Evolutionary conservation across 2,113 vertebrate genomes (phyloP), one percentile per base, ranked within the genome.

Genomic region (Ia io): DNA sequence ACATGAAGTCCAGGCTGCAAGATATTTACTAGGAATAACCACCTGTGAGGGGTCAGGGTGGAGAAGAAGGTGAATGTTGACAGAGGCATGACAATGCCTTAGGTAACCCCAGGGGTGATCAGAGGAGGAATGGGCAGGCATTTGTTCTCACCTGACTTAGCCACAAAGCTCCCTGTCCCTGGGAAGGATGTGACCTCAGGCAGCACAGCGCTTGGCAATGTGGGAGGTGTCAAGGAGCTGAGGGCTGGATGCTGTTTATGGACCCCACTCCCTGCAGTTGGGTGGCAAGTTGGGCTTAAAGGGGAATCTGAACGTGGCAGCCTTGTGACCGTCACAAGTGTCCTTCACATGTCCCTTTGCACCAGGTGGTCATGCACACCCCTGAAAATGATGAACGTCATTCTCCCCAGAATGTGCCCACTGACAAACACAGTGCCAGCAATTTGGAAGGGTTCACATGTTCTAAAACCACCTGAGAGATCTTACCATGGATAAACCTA

Each of bases 31-130:
- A 40, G 44, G 16, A 9, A 30, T 47, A 6, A 8, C 17, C 20
- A 4, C 1, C 13, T 37, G 5, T 35, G n/a, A 44, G 10, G 3
- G 49, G 37, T 30, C 10, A 12, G 4, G 13, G 25, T 10, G 4
- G 25, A 4, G 53, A 22, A 30, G 10, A 40, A 51, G 13, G 28
- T 17, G 23, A n/a, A 0, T 2, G 5, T 12, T 11, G 18, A 17
- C 4, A 17, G 4, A 37, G 42, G 47, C 4, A 37, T 11, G n/a
- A 8, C 4, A 20, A 35, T 1, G 35, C 1, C 28, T 47, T 28
- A 18, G 44, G 10, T 47, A 63, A 32, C 9, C n/a, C 12, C 1
- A 0, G 47, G 56, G 59, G 28, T 10, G 25, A 12, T 61, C 59
- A 11, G 14, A 47, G 65, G 56, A 13, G 8, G 63, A 69, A 40